Percentiles rank a stretch among this genome's conserved stretches.
phyloP scores from a whole-genome alignment of 2,888 invertebrate genomes.

The Orthosia incerta region DNA sequence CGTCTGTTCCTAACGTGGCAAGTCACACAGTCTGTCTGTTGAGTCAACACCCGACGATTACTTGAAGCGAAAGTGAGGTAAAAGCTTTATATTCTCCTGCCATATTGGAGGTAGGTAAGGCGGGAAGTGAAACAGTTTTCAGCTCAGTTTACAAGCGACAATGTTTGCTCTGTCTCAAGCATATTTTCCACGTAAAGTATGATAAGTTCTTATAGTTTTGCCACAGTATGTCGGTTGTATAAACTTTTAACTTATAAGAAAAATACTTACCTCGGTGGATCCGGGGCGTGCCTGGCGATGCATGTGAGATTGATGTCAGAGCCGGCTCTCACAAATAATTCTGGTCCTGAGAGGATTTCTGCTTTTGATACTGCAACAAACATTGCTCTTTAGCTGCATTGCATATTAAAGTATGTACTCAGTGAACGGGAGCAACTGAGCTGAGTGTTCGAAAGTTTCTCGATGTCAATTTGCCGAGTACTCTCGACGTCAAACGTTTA shows the following conservation, averaged over 20 bases:
- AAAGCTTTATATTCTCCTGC: conserved; percentile 22
- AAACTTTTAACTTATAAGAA: conserved; percentile 49
- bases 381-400: conserved; percentile 24
- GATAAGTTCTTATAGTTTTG: conserved; percentile 4
- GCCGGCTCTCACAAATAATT: conserved; percentile 96
- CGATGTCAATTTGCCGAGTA: conserved; percentile 38
- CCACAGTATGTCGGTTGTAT: conserved; percentile 22
- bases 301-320: conserved; percentile 98
- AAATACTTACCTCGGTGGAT: conserved; percentile 94
- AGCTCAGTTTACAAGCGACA: conserved; percentile 16
- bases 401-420: conserved; percentile 33
- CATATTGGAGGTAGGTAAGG: conserved; percentile 25
- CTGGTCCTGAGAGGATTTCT: conserved; percentile 96
- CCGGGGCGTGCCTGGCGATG: conserved; percentile 95
- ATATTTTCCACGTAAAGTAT: conserved; percentile 30
- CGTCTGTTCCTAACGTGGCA: conserved; percentile 11
- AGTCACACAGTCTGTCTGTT: conserved; percentile 26
- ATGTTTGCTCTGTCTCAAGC: conserved; percentile 18
- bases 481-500: conserved; percentile 49
- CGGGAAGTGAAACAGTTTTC: conserved; percentile 19
- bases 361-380: conserved; percentile 95
- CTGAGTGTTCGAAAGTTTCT: conserved; percentile 43
- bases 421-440: conserved; percentile 14
- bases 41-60: conserved; percentile 47
- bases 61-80: conserved; percentile 24